Base-by-base conservation (phyloP, 2,888 invertebrate genomes). In the Apoda limacodes region DNA sequence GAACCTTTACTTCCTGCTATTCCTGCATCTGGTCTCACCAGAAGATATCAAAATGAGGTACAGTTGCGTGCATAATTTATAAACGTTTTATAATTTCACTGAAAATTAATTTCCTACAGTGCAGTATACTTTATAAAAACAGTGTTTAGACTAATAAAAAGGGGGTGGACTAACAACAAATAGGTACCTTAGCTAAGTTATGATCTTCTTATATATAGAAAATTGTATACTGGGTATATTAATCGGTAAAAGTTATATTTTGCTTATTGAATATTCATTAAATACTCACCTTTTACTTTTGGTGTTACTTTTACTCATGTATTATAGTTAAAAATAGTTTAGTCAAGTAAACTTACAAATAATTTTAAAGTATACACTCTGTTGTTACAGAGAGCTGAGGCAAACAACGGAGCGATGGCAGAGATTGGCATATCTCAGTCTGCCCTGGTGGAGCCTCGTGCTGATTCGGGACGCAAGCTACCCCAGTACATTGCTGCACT, bases 401-500 rank as follows among this genome's bases (percentile, higher is more conserved):
- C 57, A 35, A 53, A 48, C 22, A 82, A 80, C 70, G 69, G 75
- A 46, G 61, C 65, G 6, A 83, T 84, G 69, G 81, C 82, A 5
- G 81, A 82, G 21, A 75, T 84, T 23, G 85, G 85, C 9, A 75
- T 85, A 21, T 85, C 86, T 1, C 84, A 83, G 44, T 81, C 82
- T 5, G 83, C 76, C 21, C 59, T 86, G 39, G 83, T 85, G 29
- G 67, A 67, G 41, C 57, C 76, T 0, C 54, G 60, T 1, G 64
- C 48, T 2, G 65, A 67, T 36, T 44, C 48, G 9, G 83, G 70
- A 5, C 74, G 72, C 20, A 85, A 82, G 47, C 50, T 85, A 17
- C 86, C 87, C 0, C 88, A 88, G 55, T 88, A 88, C 48, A 62
- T 86, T 11, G 88, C 88, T n/a, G 86, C 87, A 5, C 46, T 88